phyloP scores from a whole-genome alignment of 1,140 invertebrate species.

The Calephelis virginiensis region DNA sequence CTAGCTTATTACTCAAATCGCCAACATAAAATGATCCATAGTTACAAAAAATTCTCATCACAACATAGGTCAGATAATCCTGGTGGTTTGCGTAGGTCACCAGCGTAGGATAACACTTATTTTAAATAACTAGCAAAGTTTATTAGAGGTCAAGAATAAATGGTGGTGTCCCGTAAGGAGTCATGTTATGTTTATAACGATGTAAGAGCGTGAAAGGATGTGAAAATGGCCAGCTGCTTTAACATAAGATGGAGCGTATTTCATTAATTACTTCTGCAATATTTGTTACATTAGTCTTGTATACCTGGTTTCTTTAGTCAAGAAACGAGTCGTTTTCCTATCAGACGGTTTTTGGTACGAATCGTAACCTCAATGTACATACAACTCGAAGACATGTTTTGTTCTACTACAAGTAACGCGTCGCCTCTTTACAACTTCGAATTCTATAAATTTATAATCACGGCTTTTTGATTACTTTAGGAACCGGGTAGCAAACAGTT shows the following conservation, averaged over 20 bases:
- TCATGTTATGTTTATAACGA: slow-evolving; percentile 43
- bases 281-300: slow-evolving; percentile 8
- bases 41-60: background rate
- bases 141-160: slow-evolving; percentile 38
- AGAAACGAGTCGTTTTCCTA: too few species aligned
- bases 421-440: too few species aligned
- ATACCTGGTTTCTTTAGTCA: too few species aligned
- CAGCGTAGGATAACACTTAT: slow-evolving; percentile 40
- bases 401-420: too few species aligned
- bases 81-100: slow-evolving; percentile 35
- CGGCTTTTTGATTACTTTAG: too few species aligned
- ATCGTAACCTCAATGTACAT: too few species aligned
- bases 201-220: slow-evolving; percentile 23
- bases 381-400: too few species aligned
- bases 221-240: slow-evolving; percentile 16
- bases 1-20: slow-evolving; percentile 31
- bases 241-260: slow-evolving; percentile 7
- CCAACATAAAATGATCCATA: slow-evolving; percentile 33
- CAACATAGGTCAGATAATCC: slow-evolving; percentile 31
- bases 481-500: too few species aligned
- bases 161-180: slow-evolving; percentile 50
- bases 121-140: slow-evolving; percentile 31
- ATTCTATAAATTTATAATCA: too few species aligned
- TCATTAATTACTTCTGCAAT: slow-evolving; percentile 7
- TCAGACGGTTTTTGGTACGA: too few species aligned